Evolutionary conservation across 2,797 vertebrate species (phyloP), one percentile per base, ranked within the genome.

Genomic region (Falco novaeseelandiae): DNA sequence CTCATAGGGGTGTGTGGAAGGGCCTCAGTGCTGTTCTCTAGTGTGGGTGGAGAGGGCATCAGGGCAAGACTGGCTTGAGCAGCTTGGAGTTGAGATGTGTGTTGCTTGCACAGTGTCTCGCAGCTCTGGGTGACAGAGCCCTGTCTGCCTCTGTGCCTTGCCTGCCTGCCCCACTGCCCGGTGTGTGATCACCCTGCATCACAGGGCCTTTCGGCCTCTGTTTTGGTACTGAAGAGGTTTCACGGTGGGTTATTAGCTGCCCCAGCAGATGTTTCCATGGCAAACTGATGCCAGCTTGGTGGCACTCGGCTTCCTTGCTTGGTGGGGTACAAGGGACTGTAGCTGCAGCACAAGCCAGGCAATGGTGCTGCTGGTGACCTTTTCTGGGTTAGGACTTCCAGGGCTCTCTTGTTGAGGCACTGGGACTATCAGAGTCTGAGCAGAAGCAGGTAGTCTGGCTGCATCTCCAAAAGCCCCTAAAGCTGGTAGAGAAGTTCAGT

Each of bases 31-130:
- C 32, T 54, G 4, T 36, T 83, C 11, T 52, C 12, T 3, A 32
- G 22, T 3, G 8, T 12, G 17, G 14, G 2, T 40, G 52, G 48
- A 49, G 63, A 42, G 40, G 40, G 40, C 40, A 19, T 42, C 36
- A 34, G 34, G 23, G 25, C 25, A 55, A 22, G 57, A 38, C 27
- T 54, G 0, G 10, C 34, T 11, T 30, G 30, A 70, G 40, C 10
- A 63, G 48, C 29, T 2, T 10, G 42, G 57, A 10, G 30, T 42
- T 87, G 25, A 4, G 8, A 5, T 30, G 10, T 0, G 1, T 36
- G 15, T 61, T 6, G 16, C n/a, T 62, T 32, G 26, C 12, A 4
- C 52, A 10, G n/a, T 30, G 26, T 12, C 38, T 22, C 51, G 40
- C 20, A 4, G 42, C n/a, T 18, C 48, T 27, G 40, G 14, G 32